A percentile compares a stretch with the other conserved stretches of the same genome.
These are phyloP conservation scores for Leptopilina drosophilae DNA, from an alignment of 2,888 invertebrate species.

Conservation along the genomic window DNA sequence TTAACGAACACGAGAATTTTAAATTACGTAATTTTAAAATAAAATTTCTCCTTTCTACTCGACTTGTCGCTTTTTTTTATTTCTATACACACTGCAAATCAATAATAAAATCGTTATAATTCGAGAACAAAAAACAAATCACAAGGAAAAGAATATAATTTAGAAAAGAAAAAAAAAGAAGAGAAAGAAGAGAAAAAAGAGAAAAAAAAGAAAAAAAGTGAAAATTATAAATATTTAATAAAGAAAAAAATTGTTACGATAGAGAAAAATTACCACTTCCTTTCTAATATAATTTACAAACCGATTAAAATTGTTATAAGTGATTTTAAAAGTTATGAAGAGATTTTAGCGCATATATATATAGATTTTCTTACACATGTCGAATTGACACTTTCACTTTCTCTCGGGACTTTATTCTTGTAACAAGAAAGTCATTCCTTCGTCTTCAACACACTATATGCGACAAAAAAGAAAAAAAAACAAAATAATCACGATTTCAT, in stretches of 20 bases:
- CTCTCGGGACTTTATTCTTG: background rate
- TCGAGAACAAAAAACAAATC: background rate
- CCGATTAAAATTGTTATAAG: background rate
- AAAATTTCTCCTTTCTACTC: background rate
- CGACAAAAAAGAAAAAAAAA: background rate
- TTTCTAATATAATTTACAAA: too few relatives aligned
- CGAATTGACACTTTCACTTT: conserved; percentile 32
- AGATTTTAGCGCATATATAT: background rate
- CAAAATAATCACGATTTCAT: background rate
- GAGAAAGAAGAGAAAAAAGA: too few relatives aligned
- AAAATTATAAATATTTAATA: too few relatives aligned
- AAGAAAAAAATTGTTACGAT: too few relatives aligned
- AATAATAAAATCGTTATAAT: background rate
- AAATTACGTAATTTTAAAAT: background rate
- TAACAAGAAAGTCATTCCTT: conserved; percentile 28
- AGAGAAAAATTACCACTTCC: too few relatives aligned
- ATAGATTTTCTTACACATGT: background rate
- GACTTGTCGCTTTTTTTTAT: background rate
- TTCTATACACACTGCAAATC: background rate
- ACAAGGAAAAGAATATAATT: too few relatives aligned
- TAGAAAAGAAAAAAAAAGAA: too few relatives aligned
- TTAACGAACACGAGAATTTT: background rate
- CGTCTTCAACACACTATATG: conserved; percentile 12
- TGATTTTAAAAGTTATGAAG: conserved; percentile 6
- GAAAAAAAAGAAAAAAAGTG: too few relatives aligned